Percentiles rank a stretch among this genome's conserved stretches.
Conservation (phyloP, 2,888 invertebrate species). For the Strigamia maritima region DNA sequence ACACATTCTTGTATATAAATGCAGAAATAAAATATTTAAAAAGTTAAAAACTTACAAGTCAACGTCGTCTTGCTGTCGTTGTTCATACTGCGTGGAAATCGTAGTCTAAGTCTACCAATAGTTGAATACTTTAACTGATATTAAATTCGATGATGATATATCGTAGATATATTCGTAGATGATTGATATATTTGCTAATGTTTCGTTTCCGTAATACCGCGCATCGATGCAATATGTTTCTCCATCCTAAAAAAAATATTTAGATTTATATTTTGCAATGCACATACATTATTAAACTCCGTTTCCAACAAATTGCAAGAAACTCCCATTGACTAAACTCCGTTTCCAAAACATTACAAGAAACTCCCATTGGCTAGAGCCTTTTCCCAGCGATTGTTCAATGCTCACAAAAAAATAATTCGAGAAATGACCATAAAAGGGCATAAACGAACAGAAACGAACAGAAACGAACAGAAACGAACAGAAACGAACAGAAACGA, state of each 20-base stretch:
- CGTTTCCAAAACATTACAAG: no score
- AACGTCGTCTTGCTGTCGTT: constrained; percentile 36
- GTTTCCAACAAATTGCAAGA: no score
- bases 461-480: no score
- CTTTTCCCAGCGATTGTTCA: no score
- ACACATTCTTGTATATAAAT: background rate
- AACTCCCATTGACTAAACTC: no score
- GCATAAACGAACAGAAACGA: no score
- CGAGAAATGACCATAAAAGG: no score
- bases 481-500: no score
- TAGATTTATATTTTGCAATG: constrained; percentile 63
- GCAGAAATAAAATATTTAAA: background rate
- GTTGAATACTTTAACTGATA: constrained; percentile 86
- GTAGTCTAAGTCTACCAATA: no score
- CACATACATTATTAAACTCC: no score
- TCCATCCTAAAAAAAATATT: background rate
- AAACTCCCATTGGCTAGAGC: no score
- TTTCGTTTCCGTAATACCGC: constrained; percentile 84
- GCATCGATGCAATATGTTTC: constrained; percentile 73
- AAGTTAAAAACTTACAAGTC: background rate
- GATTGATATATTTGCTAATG: constrained; percentile 88
- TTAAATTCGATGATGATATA: constrained; percentile 80
- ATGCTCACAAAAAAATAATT: no score
- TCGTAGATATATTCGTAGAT: constrained; percentile 85
- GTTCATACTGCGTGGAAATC: constrained; percentile 68